Evolutionary conservation across 2,797 vertebrate species (phyloP).

Genomic region (Tamandua tetradactyla): DNA sequence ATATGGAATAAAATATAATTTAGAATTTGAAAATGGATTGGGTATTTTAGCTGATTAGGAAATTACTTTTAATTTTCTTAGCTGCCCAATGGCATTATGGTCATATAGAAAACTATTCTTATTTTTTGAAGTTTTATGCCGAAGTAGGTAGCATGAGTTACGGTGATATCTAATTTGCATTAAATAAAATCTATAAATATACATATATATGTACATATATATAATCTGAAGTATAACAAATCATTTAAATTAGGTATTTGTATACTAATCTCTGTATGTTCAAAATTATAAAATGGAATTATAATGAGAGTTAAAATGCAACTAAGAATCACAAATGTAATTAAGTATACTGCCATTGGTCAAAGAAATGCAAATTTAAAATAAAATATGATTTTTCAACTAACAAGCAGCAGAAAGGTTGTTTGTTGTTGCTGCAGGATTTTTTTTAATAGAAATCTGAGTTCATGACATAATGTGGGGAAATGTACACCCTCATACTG

Average conservation of each 20-base stretch:
- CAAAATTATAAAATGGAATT: neutral
- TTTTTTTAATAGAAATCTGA: neutral
- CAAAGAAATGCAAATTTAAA: slow-evolving; percentile 8
- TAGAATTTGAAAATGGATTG: neutral
- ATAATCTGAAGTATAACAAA: neutral
- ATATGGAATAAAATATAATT: neutral
- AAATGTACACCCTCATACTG: neutral
- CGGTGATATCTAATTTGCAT: neutral
- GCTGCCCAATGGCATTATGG: neutral
- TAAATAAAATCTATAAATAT: neutral
- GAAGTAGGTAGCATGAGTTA: neutral
- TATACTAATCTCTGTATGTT: too few relatives aligned
- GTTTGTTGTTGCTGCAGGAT: neutral
- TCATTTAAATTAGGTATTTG: neutral
- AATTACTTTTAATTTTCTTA: neutral
- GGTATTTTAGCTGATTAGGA: neutral
- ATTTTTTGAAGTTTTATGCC: neutral
- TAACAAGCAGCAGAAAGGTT: neutral
- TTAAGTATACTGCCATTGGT: neutral
- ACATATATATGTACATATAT: neutral
- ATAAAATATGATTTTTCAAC: neutral
- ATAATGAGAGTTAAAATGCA: neutral
- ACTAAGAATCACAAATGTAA: neutral
- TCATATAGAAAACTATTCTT: neutral
- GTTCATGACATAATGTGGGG: neutral